These are phyloP conservation scores for Dunckerocampus dactyliophorus DNA, from an alignment of 2,113 vertebrate species.

Conservation along the genomic window DNA sequence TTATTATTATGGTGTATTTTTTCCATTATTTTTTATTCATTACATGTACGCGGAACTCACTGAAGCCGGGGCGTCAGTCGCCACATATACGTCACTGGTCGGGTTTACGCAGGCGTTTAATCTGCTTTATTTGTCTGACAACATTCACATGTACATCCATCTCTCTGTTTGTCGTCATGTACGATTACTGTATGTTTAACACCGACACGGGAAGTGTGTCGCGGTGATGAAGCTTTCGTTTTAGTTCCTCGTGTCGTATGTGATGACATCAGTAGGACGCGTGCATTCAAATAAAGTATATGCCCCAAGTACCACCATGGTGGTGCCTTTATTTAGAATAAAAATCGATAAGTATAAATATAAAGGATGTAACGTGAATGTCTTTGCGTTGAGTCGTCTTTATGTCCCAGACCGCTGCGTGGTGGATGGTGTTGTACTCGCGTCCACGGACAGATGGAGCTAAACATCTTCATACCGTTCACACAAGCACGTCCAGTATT, in stretches of 20 bases:
- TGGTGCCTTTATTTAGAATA: not conserved
- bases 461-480: no score
- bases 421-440: not conserved
- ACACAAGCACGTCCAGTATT: not conserved
- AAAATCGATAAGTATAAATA: not conserved
- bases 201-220: not conserved
- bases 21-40: not conserved
- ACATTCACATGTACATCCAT: not conserved
- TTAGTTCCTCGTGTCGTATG: not conserved
- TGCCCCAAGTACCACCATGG: not conserved
- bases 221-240: not conserved
- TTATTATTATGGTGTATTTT: not conserved
- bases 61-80: not conserved
- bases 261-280: not conserved
- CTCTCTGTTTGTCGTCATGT: not conserved
- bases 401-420: slow-evolving; percentile 4
- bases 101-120: not conserved
- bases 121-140: not conserved
- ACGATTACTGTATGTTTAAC: not conserved
- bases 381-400: not conserved
- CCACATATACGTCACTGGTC: not conserved
- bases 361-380: not conserved
- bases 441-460: slow-evolving; percentile 12
- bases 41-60: not conserved
- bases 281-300: not conserved